phyloP scores from a whole-genome alignment of 2,888 invertebrate genomes.

The Oxycera nigricornis region DNA sequence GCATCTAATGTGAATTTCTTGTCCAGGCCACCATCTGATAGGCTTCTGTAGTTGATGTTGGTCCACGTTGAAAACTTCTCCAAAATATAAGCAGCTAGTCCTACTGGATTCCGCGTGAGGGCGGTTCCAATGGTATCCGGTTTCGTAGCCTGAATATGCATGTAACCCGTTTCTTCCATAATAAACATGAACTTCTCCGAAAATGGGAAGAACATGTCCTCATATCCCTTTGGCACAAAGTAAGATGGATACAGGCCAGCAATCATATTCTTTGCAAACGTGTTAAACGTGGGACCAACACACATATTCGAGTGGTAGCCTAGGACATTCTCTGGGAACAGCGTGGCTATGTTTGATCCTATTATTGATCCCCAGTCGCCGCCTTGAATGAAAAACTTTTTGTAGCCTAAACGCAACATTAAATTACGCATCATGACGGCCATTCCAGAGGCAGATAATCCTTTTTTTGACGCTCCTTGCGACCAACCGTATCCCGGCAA shows the following conservation, averaged over 20 bases:
- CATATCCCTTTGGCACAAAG: conserved; percentile 64
- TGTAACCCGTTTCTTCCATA: conserved; percentile 66
- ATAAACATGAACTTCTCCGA: conserved; percentile 51
- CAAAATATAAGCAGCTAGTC: conserved; percentile 86
- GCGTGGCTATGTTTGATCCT: conserved; percentile 67
- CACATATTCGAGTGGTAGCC: conserved; percentile 73
- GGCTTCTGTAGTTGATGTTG: conserved; percentile 64
- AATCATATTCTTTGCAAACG: conserved; percentile 60
- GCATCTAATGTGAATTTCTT: conserved; percentile 64
- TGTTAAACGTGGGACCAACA: conserved; percentile 53
- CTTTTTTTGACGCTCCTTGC: conserved; percentile 66
- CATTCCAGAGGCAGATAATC: conserved; percentile 66
- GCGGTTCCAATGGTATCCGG: conserved; percentile 80
- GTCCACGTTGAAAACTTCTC: conserved; percentile 84
- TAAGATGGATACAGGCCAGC: conserved; percentile 67
- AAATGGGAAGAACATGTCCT: conserved; percentile 64
- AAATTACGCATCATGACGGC: conserved; percentile 69
- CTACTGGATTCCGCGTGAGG: conserved; percentile 69
- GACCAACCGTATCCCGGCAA: conserved; percentile 77
- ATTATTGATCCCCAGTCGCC: conserved; percentile 84
- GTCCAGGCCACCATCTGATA: conserved; percentile 71
- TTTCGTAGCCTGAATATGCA: conserved; percentile 85
- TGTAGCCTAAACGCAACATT: conserved; percentile 72
- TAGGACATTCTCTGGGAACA: conserved; percentile 69
- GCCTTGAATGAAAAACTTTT: conserved; percentile 74